Evolutionary conservation across 2,797 vertebrate genomes (phyloP).

Genomic region (Gadopsis bispinosus): DNA sequence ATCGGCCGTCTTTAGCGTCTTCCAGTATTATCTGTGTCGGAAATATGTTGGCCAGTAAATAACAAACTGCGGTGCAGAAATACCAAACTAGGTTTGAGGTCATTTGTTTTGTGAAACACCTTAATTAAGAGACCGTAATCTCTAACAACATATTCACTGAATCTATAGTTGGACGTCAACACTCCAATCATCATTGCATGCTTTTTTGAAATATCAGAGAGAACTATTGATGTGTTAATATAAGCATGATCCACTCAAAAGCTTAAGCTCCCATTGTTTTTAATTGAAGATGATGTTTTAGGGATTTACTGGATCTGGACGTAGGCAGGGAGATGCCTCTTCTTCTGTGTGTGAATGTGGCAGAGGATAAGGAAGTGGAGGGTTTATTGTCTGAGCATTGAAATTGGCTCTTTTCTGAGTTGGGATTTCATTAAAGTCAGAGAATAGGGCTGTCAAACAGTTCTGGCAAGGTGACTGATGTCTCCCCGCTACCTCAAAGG

Average conservation of each 20-base stretch:
- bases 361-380: conserved; percentile 52
- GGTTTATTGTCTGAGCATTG: conserved; percentile 72
- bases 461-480: conserved; percentile 74
- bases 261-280: conserved; percentile 67
- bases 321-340: conserved; percentile 39
- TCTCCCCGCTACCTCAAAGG: conserved; percentile 55
- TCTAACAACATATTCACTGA: conserved; percentile 38
- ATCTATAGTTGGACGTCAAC: conserved; percentile 26
- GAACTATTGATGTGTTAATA: conserved; percentile 62
- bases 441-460: conserved; percentile 70
- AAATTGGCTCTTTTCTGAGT: conserved; percentile 70
- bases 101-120: no score
- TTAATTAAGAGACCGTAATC: conserved; percentile 24
- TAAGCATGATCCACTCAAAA: conserved; percentile 62
- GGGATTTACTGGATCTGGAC: conserved; percentile 61
- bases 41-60: no score
- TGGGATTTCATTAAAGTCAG: conserved; percentile 78
- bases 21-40: no score
- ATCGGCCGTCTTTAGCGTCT: no score
- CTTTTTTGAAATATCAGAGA: conserved; percentile 31
- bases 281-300: conserved; percentile 70
- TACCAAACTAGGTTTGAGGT: no score
- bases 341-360: conserved; percentile 46
- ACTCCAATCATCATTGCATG: conserved; percentile 31
- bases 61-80: no score